Percentiles rank a stretch among this genome's conserved stretches.
Evolutionary conservation across 2,888 invertebrate genomes (phyloP).

Genomic region (Petrolisthes cinctipes): DNA sequence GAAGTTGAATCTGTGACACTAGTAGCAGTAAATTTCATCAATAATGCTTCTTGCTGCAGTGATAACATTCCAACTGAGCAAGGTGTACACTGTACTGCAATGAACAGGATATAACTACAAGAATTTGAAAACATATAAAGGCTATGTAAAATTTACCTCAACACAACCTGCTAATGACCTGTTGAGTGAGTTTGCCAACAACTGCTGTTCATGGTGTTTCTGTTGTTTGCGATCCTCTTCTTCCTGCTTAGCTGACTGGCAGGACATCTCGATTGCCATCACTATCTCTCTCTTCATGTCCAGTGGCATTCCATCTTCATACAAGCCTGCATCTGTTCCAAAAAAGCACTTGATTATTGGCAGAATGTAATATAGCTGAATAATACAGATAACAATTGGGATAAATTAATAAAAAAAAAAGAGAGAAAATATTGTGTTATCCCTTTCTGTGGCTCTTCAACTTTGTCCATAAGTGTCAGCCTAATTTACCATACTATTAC

Average conservation of each 20-base stretch:
- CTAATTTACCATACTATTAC: too few relatives aligned
- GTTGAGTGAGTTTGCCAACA: not conserved
- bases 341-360: not conserved
- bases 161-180: conserved; percentile 2
- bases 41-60: too few relatives aligned
- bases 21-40: too few relatives aligned
- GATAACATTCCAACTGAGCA: too few relatives aligned
- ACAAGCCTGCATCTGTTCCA: conserved; percentile 25
- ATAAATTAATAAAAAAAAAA: too few relatives aligned
- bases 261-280: conserved; percentile 6
- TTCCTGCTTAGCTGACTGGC: conserved; percentile 26
- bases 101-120: too few relatives aligned
- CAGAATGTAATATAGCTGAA: not conserved
- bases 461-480: too few relatives aligned
- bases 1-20: too few relatives aligned
- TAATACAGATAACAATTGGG: too few relatives aligned
- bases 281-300: conserved; percentile 19
- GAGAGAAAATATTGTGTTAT: too few relatives aligned
- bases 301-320: conserved; percentile 24
- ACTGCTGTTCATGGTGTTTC: conserved; percentile 9
- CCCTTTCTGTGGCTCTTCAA: too few relatives aligned
- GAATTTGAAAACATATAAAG: not conserved
- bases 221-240: conserved; percentile 21
- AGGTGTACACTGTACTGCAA: too few relatives aligned
- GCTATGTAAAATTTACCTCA: conserved; percentile 8